Evolutionary conservation across 2,113 vertebrate genomes (phyloP), one percentile per base, ranked within the genome.

Genomic region (Philantomba maxwellii): DNA sequence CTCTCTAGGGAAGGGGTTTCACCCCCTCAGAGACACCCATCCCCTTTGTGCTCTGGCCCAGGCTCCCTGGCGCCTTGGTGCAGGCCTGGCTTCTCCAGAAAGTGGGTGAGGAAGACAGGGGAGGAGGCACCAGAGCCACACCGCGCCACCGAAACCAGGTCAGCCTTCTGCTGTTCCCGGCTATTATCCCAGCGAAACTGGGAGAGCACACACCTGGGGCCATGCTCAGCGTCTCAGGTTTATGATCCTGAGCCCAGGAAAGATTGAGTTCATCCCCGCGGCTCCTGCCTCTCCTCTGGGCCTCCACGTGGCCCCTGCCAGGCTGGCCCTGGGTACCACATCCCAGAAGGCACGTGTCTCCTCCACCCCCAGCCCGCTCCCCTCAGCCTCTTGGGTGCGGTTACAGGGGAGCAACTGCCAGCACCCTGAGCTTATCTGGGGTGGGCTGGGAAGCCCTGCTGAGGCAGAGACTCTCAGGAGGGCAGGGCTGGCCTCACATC

Each of bases 71-170:
- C 57, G 21, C 80, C n/a, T 30, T 16, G 53, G 45, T 7, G 15
- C 53, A 80, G 89, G 23, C 51, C 80, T 13, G 60, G 30, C 10
- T 26, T 62, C 73, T 51, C 30, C 5, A 57, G 73, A 43, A 25
- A 70, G 53, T 5, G 9, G 53, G n/a, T 9, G 33, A 43, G 25
- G 10, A 4, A 17, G 77, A 39, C 30, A 58, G 62, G 26, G 21
- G 30, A 28, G 47, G 4, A 47, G 73, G 58, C 39, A 1, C 12
- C 33, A 49, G 43, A 47, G 23, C 49, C 17, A 3, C 15, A 10
- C 81, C 7, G 5, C 2, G 16, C 39, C 16, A 66, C 39, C 55
- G 88, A 97, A 97, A 98, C 97, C 97, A 97, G 97, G 97, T 94
- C 96, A 96, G 88, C 85, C 81, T 90, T 47, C 12, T 2, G 25